phyloP scores from a whole-genome alignment of 2,797 vertebrate species.

The Chelidonichthys spinosus region DNA sequence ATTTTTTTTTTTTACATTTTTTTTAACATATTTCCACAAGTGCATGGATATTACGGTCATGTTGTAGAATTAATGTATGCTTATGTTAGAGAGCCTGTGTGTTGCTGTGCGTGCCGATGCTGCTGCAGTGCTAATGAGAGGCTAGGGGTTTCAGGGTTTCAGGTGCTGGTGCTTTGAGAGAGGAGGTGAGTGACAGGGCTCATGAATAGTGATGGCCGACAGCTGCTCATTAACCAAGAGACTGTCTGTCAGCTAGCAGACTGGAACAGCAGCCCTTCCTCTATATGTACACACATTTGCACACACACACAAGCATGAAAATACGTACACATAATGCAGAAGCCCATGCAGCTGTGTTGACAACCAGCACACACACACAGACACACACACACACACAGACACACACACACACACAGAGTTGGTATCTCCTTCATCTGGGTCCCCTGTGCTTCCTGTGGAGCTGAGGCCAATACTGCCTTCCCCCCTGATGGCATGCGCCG shows the following conservation, averaged over 20 bases:
- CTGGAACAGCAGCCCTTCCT: slow-evolving; percentile 67
- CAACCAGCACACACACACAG: slow-evolving; percentile 16
- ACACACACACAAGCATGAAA: slow-evolving; percentile 41
- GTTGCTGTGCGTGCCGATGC: slow-evolving; percentile 36
- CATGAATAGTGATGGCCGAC: slow-evolving; percentile 86
- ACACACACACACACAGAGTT: slow-evolving; percentile 31
- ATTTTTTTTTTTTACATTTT: neutral
- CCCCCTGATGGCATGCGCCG: slow-evolving; percentile 54
- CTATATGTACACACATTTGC: slow-evolving; percentile 41
- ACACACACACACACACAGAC: neutral
- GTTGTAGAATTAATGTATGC: slow-evolving; percentile 37
- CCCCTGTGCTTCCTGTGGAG: slow-evolving; percentile 56
- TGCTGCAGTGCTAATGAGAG: slow-evolving; percentile 74
- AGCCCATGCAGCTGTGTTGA: slow-evolving; percentile 48
- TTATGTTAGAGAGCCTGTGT: slow-evolving; percentile 12
- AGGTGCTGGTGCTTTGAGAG: slow-evolving; percentile 75
- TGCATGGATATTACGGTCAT: slow-evolving; percentile 19
- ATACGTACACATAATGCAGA: slow-evolving; percentile 41
- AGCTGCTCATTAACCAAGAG: slow-evolving; percentile 86
- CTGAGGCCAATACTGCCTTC: slow-evolving; percentile 45
- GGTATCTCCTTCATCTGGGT: slow-evolving; percentile 72
- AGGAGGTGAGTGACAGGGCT: slow-evolving; percentile 80
- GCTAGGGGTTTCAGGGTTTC: slow-evolving; percentile 73
- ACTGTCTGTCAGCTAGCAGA: slow-evolving; percentile 80
- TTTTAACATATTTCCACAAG: slow-evolving; percentile 27